Evolutionary conservation across 2,888 invertebrate species (phyloP).

Genomic region (Erebia epiphron): DNA sequence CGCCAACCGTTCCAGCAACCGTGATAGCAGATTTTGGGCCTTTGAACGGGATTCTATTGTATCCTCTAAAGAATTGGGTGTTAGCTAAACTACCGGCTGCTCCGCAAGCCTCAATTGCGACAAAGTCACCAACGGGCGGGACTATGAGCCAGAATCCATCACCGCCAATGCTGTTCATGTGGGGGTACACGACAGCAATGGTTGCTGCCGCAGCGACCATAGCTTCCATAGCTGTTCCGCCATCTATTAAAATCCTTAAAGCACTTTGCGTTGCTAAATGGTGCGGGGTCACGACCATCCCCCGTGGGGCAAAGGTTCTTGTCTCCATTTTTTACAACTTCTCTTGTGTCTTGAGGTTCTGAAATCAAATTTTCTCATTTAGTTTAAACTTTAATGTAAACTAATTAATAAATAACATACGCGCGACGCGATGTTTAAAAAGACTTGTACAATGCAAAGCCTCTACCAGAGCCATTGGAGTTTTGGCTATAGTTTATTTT

Average conservation of each 20-base stretch:
- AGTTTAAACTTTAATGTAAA: neutral
- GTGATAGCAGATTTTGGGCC: conserved; percentile 69
- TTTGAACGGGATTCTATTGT: conserved; percentile 56
- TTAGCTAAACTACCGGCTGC: conserved; percentile 65
- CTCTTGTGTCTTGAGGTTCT: neutral
- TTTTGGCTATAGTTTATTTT: too few relatives aligned
- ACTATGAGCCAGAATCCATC: conserved; percentile 74
- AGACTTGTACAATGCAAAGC: neutral
- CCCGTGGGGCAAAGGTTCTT: conserved; percentile 58
- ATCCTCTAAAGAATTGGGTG: conserved; percentile 55
- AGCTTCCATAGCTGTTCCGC: conserved; percentile 75
- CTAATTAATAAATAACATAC: neutral
- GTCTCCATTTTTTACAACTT: conserved; percentile 46
- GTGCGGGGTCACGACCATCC: conserved; percentile 75
- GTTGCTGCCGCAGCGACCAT: conserved; percentile 73
- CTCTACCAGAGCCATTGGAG: too few relatives aligned
- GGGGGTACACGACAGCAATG: conserved; percentile 70
- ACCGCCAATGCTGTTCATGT: conserved; percentile 73
- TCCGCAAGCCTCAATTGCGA: conserved; percentile 73
- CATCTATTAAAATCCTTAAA: conserved; percentile 61
- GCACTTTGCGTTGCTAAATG: conserved; percentile 73
- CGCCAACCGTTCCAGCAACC: conserved; percentile 70
- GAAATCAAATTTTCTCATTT: conserved; percentile 21
- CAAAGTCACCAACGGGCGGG: conserved; percentile 65
- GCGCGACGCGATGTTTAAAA: too few relatives aligned